phyloP scores from a whole-genome alignment of 2,888 invertebrate genomes.

The Phorcus lineatus region DNA sequence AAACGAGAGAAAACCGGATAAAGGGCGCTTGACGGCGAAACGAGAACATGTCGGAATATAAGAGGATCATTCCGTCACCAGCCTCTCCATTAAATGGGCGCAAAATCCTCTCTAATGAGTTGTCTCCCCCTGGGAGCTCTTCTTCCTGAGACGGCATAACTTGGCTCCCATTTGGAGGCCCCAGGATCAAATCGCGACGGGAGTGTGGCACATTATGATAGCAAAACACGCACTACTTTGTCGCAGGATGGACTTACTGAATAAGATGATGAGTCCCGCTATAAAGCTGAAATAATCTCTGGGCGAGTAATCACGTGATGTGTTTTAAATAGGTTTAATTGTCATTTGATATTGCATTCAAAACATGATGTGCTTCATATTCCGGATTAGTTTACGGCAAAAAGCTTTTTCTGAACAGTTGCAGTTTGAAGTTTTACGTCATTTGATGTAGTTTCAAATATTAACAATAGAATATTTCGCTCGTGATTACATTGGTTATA shows the following conservation, averaged over 20 bases:
- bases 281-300: neutral
- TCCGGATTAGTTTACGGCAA: too few relatives aligned
- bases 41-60: constrained; percentile 9
- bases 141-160: constrained; percentile 15
- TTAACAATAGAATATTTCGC: too few relatives aligned
- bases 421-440: too few relatives aligned
- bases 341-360: too few relatives aligned
- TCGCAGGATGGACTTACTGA: neutral
- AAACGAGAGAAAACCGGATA: constrained; percentile 17
- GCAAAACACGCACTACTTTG: constrained; percentile 7
- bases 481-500: too few relatives aligned
- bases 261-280: neutral
- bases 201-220: constrained; percentile 6
- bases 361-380: too few relatives aligned
- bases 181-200: neutral
- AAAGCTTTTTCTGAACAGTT: too few relatives aligned
- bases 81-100: constrained; percentile 19
- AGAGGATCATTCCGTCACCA: constrained; percentile 23
- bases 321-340: too few relatives aligned
- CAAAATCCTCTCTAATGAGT: constrained; percentile 28
- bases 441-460: too few relatives aligned
- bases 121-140: constrained; percentile 28
- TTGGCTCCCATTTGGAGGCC: constrained; percentile 1
- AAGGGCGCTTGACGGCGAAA: neutral
- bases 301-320: too few relatives aligned